phyloP scores from a whole-genome alignment of 2,888 invertebrate genomes.

The Trachelus troglodyta region DNA sequence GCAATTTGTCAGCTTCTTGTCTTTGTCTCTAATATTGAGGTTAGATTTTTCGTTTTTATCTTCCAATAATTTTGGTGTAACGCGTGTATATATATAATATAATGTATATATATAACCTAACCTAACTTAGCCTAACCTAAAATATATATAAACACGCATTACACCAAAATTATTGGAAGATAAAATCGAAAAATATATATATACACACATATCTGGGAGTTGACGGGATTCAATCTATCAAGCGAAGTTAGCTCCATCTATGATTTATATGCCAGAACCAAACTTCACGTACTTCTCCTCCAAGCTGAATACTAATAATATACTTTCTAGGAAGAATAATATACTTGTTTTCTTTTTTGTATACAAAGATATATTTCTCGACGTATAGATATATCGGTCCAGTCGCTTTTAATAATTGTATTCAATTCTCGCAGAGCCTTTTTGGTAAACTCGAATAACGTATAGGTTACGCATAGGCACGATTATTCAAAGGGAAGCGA shows the following conservation, averaged over 20 bases:
- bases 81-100: too few relatives aligned
- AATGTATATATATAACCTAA: too few relatives aligned
- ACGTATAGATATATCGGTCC: not conserved
- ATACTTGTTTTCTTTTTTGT: too few relatives aligned
- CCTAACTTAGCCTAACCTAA: too few relatives aligned
- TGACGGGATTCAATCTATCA: not conserved
- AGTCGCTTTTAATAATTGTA: not conserved
- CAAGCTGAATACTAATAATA: too few relatives aligned
- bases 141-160: too few relatives aligned
- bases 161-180: too few relatives aligned
- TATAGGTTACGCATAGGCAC: not conserved
- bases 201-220: not conserved
- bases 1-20: not conserved
- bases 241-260: not conserved
- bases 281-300: not conserved
- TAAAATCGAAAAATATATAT: too few relatives aligned
- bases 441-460: not conserved
- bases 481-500: not conserved
- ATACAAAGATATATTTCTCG: not conserved
- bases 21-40: not conserved
- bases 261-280: not conserved
- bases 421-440: not conserved
- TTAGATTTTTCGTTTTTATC: not conserved
- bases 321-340: not conserved
- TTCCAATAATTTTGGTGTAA: not conserved